Base-by-base conservation (phyloP, 2,888 invertebrate genomes). In the Diarsia brunnea region DNA sequence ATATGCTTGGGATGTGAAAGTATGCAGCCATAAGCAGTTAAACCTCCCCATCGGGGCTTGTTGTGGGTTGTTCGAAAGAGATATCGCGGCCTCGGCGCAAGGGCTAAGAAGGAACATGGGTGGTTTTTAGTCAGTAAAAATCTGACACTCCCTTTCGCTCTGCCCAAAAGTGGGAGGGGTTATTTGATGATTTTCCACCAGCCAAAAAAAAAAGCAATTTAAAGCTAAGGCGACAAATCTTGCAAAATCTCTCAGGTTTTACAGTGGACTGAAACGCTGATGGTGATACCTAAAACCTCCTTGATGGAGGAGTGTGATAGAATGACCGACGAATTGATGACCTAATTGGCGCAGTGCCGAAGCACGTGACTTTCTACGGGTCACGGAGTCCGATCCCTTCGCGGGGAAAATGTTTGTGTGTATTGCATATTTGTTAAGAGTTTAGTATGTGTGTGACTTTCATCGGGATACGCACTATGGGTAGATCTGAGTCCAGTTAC, bases 301-400 rank as follows among this genome's bases (percentile, higher is more conserved):
- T 53, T 71, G 21, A 21, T 21, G 14, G 58, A 5, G 61, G 12
- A 43, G 31, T n/a, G 65, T 61, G 67, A 55, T 55, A 49, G n/a
- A 75, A 49, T 68, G 58, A 65, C 68, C 67, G 60, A 45, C 45
- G 51, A n/a, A 51, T 83, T 78, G 64, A 65, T 31, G 79, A 81
- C 79, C 80, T 83, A 78, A 68, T 83, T 81, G 83, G 83, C 67
- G 0, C 83, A 16, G 68, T 68, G 80, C 80, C 80, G 19, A 64
- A 68, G 4, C 19, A 27, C 79, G 78, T 82, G 72, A 83, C 83
- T 76, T 78, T 70, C 24, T 24, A 11, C 58, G 61, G 64, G 71
- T 72, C 43, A 45, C 31, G 67, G 67, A 68, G 78, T 71, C 60
- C 24, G 45, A 64, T 53, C 55, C 55, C 51, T 14, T 45, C 45